phyloP scores from a whole-genome alignment of 2,797 vertebrate species.

The Cirrhinus molitorella region DNA sequence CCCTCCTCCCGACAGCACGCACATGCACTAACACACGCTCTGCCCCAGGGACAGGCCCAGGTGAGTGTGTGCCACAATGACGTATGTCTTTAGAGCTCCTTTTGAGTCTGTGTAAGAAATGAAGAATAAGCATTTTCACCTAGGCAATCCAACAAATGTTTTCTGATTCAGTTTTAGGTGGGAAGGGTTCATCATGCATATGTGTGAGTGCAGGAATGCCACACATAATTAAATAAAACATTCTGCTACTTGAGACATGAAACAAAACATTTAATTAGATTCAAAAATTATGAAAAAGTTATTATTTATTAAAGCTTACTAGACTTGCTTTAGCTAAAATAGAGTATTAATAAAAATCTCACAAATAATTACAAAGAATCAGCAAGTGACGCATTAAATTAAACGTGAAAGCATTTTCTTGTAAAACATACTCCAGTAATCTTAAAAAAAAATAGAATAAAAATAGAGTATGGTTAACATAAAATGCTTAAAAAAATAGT shows the following conservation, averaged over 20 bases:
- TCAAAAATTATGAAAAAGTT: neutral
- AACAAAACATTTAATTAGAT: neutral
- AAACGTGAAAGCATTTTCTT: too few species aligned
- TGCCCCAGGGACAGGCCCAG: conserved; percentile 29
- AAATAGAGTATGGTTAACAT: neutral
- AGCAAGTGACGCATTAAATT: too few species aligned
- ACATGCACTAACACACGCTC: conserved; percentile 33
- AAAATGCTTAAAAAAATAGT: neutral
- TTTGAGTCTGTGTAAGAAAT: conserved; percentile 20
- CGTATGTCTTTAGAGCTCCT: conserved; percentile 17
- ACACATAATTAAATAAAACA: neutral
- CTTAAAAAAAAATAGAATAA: neutral
- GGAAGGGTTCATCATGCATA: too few species aligned
- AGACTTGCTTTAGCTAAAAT: neutral
- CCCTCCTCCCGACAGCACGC: conserved; percentile 25
- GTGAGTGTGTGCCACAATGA: conserved; percentile 24
- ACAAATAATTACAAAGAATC: too few species aligned
- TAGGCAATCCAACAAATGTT: neutral
- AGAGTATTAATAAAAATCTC: neutral
- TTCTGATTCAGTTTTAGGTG: neutral
- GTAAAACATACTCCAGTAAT: neutral
- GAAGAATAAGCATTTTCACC: conserved; percentile 24
- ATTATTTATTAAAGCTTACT: neutral
- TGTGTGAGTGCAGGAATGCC: neutral
- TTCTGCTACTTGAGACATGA: neutral